Percentiles rank a stretch among this genome's conserved stretches.
Evolutionary conservation across 2,113 vertebrate genomes (phyloP).

Genomic region (Taxidea taxus): DNA sequence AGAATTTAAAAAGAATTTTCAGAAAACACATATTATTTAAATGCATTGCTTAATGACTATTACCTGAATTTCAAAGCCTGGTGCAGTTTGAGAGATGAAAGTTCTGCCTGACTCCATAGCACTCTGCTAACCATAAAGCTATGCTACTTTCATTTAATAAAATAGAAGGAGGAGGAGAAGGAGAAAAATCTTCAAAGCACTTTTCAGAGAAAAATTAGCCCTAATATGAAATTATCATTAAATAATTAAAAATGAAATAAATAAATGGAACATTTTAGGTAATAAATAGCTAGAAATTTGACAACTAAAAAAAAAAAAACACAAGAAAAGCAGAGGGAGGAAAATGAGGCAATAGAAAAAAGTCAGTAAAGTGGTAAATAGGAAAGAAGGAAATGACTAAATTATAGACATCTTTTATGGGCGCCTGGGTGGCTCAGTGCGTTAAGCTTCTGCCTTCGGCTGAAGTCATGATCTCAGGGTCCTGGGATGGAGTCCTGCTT

Average conservation of each 20-base stretch:
- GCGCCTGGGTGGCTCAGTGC: no score
- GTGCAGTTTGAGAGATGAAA: background rate
- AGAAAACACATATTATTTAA: background rate
- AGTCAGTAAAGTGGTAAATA: background rate
- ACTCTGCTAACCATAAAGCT: background rate
- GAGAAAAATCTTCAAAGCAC: background rate
- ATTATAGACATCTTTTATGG: background rate
- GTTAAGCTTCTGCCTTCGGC: no score
- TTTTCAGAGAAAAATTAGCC: background rate
- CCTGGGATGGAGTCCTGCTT: no score
- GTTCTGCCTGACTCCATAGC: background rate
- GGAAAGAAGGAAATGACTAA: background rate
- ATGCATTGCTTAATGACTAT: background rate
- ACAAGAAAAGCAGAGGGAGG: background rate
- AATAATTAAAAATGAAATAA: background rate
- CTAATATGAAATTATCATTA: background rate
- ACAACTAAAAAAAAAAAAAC: background rate
- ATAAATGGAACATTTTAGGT: background rate
- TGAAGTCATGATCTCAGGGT: no score
- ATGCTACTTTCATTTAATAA: background rate
- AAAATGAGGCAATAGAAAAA: background rate
- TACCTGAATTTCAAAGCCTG: background rate
- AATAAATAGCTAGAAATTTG: background rate
- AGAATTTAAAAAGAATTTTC: background rate
- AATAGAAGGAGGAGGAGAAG: background rate